These are phyloP conservation scores for Antechinus stuartii DNA, from an alignment of 2,113 vertebrate genomes.

Conservation along the genomic window DNA sequence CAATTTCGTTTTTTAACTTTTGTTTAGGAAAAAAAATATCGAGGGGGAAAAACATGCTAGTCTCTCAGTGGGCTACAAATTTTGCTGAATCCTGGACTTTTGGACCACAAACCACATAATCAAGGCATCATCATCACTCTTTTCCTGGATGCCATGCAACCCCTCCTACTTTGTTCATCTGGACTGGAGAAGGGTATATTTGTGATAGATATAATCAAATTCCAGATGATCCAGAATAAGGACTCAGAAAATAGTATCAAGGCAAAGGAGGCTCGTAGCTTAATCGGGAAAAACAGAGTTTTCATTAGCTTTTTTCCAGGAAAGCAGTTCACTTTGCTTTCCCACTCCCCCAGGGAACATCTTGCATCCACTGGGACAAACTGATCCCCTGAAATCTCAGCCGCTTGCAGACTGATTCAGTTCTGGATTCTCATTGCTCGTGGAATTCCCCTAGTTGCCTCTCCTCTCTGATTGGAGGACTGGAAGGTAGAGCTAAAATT, in stretches of 20 bases:
- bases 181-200: not conserved
- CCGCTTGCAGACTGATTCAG: not conserved
- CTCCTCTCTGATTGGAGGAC: not conserved
- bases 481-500: not conserved
- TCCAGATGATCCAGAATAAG: not conserved
- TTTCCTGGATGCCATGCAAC: not conserved
- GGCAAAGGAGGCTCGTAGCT: not conserved
- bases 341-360: not conserved
- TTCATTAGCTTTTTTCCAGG: not conserved
- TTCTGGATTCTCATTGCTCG: not conserved
- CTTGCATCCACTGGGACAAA: no score
- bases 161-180: not conserved
- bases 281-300: not conserved
- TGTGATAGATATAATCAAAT: not conserved
- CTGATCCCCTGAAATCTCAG: not conserved
- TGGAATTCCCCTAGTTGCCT: not conserved
- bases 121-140: conserved; percentile 30
- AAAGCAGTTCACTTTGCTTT: not conserved
- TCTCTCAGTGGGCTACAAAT: conserved; percentile 19
- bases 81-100: not conserved
- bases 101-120: not conserved
- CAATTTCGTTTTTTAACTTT: conserved; percentile 28
- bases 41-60: conserved; percentile 25
- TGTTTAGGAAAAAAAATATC: conserved; percentile 28
- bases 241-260: not conserved